These are phyloP conservation scores for Rhynchophorus ferrugineus DNA, from an alignment of 1,140 invertebrate species.

Conservation along the genomic window DNA sequence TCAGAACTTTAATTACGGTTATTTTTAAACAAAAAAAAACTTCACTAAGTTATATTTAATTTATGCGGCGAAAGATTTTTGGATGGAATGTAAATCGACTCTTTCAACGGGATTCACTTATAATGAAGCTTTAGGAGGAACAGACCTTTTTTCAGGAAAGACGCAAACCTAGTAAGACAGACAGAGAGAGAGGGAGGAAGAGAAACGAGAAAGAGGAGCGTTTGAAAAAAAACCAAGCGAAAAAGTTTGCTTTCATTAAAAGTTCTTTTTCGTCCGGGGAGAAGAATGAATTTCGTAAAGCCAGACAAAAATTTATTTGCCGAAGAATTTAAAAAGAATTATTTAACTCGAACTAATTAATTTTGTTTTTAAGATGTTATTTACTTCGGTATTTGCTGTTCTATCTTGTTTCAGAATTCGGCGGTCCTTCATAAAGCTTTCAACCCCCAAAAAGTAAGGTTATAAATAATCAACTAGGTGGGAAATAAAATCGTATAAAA, in stretches of 20 bases:
- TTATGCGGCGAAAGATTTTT: background rate
- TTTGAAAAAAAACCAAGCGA: background rate
- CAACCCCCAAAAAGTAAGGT: too few relatives aligned
- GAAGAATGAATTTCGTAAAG: background rate
- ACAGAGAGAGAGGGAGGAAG: too few relatives aligned
- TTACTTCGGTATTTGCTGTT: background rate
- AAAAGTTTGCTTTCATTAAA: constrained; percentile 4
- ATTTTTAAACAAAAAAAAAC: background rate
- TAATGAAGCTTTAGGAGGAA: background rate
- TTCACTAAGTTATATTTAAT: background rate
- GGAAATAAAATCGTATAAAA: too few relatives aligned
- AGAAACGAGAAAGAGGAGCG: too few relatives aligned
- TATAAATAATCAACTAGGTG: background rate
- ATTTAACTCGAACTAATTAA: background rate
- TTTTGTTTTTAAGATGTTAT: background rate
- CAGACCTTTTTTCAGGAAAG: background rate
- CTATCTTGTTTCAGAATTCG: background rate
- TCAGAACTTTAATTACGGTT: background rate
- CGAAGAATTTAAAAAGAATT: background rate
- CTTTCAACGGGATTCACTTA: constrained; percentile 3
- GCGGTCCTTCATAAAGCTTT: too few relatives aligned
- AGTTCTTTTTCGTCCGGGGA: background rate
- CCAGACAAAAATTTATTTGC: background rate
- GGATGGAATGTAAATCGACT: background rate
- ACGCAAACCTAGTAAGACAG: too few relatives aligned